Percentiles rank a stretch among this genome's conserved stretches.
Evolutionary conservation across 35 echinoderm and acorn worm genomes (phyloP).

Genomic region (Antedon bifida): DNA sequence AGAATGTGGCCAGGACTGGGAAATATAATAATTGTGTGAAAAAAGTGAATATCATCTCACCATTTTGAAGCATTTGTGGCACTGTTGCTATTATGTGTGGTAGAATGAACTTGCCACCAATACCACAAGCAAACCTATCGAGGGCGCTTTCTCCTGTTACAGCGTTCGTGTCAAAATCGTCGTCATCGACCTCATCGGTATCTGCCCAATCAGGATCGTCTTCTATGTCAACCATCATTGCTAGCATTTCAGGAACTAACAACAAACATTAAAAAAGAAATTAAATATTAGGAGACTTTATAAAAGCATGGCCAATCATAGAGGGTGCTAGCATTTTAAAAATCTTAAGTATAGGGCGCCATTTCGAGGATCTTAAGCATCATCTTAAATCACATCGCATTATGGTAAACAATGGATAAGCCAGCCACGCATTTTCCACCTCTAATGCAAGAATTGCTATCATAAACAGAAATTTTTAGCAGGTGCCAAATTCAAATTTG

Average conservation of each 20-base stretch:
- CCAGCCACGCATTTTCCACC: too few relatives aligned
- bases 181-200: conserved; percentile 79
- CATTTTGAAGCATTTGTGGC: conserved; percentile 71
- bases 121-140: conserved; percentile 92
- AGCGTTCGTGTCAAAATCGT: conserved; percentile 79
- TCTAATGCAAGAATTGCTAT: too few relatives aligned
- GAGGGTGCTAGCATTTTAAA: neutral
- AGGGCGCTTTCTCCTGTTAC: conserved; percentile 98
- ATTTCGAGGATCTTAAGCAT: neutral
- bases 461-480: too few relatives aligned
- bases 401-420: too few relatives aligned
- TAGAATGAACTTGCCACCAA: conserved; percentile 85
- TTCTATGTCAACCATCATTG: conserved; percentile 96
- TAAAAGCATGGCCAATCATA: too few relatives aligned
- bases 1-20: too few relatives aligned
- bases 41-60: conserved; percentile 42
- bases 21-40: too few relatives aligned
- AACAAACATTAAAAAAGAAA: neutral
- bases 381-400: too few relatives aligned
- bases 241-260: conserved; percentile 69
- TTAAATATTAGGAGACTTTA: too few relatives aligned
- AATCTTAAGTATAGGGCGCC: too few relatives aligned
- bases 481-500: too few relatives aligned
- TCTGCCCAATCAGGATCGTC: conserved; percentile 86
- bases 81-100: conserved; percentile 66